Evolutionary conservation across 2,113 vertebrate genomes (phyloP), one percentile per base, ranked within the genome.

Genomic region (Podiceps cristatus): DNA sequence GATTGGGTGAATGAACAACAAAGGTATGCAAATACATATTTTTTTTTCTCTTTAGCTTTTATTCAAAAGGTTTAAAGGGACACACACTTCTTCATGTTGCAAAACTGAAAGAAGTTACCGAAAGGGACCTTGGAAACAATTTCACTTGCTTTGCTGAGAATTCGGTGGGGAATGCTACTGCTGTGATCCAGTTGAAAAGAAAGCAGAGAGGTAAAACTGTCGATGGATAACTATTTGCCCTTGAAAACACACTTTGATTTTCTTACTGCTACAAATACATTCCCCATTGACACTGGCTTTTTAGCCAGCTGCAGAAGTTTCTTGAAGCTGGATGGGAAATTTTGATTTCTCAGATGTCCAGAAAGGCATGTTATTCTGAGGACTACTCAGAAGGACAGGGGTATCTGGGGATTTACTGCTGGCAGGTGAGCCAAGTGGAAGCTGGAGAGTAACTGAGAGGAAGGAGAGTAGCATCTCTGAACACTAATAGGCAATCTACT

Each of bases 131-230:
- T 69, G 94, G 28, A 60, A 96, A 95, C 83, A 98, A 79, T 5
- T 99, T 98, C 47, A 98, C 97, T 1, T 99, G 99, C 81, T 95
- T 98, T 78, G 98, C 99, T 82, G 96, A 96, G 55, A 99, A 99
- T 89, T 96, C 91, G 6, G 35, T 97, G 10, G 99, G 99, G n/a
- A 99, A 98, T 35, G 50, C 25, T 13, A 98, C 83, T 0, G 94
- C 80, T 63, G 97, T 97, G 18, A 64, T 99, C 87, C 98, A 64
- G 29, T 97, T 99, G 49, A 97, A 88, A 92, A 87, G 93, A 71
- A 99, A 98, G 90, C 91, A 88, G 74, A 86, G 44, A 98, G 98
- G 98, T 98, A 96, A 97, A 79, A 33, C 12, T 72, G 12, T 50
- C 4, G 6, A 5, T 14, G 18, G 23, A 35, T 52, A 25, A 31